Evolutionary conservation across 2,113 vertebrate genomes (phyloP), one percentile per base, ranked within the genome.

Genomic region (Phylloscopus whistleri): DNA sequence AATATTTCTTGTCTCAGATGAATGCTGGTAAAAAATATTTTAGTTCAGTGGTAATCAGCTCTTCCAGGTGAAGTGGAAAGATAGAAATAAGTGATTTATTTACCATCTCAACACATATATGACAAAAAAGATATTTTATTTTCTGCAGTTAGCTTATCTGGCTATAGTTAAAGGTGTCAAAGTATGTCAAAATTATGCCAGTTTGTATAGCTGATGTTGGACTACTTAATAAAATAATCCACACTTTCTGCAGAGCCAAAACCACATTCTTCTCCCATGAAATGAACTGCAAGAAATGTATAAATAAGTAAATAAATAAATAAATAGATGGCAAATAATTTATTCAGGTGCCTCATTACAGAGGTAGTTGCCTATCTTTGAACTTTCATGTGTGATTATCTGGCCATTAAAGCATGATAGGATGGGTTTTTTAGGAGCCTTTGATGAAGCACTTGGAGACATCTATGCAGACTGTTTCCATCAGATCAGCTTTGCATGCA

Each of bases 371-470:
- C n/a, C 67, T 86, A 83, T 28, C 48, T 88, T 84, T 77, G 79
- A 82, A 74, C 33, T 43, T 88, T 67, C 48, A 75, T 22, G 22
- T 92, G n/a, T 66, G 82, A 81, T 93, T 95, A 86, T 59, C 39
- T 80, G 55, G 43, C 46, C 67, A 88, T 94, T 94, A 93, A 22
- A 69, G 33, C 33, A 39, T 26, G 52, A 67, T 68, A 41, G 37
- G 31, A 11, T 90, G 37, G 22, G 3, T 1, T 10, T 60, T 90
- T 92, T 62, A 90, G 79, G 19, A 93, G 59, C 30, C 68, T 96
- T 96, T 92, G 94, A 90, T 84, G 90, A 94, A 89, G 48, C 8
- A 74, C 64, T 92, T 92, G 80, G 60, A 95, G 83, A 78, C 39
- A 52, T 74, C 76, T 59, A 1, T 44, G 48, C 80, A 81, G 52